phyloP scores from a whole-genome alignment of 2,888 invertebrate genomes.

The Drosophila leonis region DNA sequence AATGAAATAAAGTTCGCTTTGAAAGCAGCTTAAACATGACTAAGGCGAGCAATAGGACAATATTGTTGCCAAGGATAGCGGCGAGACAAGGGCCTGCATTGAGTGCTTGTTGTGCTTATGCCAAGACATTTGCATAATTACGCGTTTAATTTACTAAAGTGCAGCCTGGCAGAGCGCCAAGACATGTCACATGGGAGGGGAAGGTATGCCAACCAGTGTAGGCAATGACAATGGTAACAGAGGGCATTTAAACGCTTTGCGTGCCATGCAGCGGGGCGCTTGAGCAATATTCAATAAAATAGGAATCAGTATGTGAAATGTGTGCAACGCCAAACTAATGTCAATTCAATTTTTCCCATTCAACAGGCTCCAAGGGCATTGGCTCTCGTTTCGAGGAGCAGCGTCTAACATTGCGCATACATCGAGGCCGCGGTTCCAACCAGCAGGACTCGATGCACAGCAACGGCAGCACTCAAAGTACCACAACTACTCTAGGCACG shows the following conservation, averaged over 20 bases:
- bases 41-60: conserved; percentile 36
- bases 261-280: conserved; percentile 50
- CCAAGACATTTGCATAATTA: conserved; percentile 78
- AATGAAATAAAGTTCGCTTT: conserved; percentile 78
- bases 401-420: conserved; percentile 95
- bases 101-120: conserved; percentile 75
- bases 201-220: background rate
- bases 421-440: conserved; percentile 92
- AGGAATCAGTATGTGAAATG: conserved; percentile 26
- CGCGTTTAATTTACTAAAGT: conserved; percentile 78
- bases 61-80: conserved; percentile 39
- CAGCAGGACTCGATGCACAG: conserved; percentile 89
- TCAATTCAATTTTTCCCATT: conserved; percentile 12
- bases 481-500: conserved; percentile 88
- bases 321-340: conserved; percentile 38
- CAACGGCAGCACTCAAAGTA: conserved; percentile 90
- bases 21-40: conserved; percentile 64
- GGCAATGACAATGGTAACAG: conserved; percentile 17
- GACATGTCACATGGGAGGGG: background rate
- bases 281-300: conserved; percentile 59
- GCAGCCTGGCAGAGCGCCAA: conserved; percentile 57
- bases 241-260: conserved; percentile 29
- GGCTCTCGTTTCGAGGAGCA: conserved; percentile 94
- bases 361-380: conserved; percentile 87
- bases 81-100: conserved; percentile 33